A percentile compares a stretch with the other conserved stretches of the same genome.
Conservation (phyloP, 30 jellyfish, hydroid and myxozoan genomes). For the Hydra vulgaris region DNA sequence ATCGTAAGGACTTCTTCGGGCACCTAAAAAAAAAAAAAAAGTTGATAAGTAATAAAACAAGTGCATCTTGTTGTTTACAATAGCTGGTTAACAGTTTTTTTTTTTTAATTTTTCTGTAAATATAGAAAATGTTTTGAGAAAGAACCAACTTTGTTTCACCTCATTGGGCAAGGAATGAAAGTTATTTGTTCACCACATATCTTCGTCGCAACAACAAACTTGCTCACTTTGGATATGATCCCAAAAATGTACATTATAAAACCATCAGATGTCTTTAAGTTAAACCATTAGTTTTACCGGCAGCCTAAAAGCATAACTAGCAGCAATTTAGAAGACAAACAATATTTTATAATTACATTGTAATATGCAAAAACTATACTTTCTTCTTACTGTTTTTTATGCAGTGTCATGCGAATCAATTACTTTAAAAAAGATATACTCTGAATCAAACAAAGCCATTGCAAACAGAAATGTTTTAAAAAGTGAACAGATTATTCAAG, state of each 20-base stretch:
- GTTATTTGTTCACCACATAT: neutral
- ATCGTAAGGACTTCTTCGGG: too few species aligned
- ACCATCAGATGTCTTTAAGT: neutral
- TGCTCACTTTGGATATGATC: neutral
- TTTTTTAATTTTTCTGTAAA: neutral
- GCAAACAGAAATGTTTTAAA: neutral
- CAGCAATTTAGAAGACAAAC: too few species aligned
- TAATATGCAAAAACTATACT: neutral
- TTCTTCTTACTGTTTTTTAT: too few species aligned
- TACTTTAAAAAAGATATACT: neutral
- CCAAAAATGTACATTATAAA: neutral
- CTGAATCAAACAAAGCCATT: neutral
- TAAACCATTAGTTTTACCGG: neutral
- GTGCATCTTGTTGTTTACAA: too few species aligned
- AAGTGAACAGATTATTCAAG: neutral
- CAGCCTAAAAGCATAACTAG: neutral
- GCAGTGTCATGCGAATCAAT: neutral
- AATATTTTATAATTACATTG: too few species aligned
- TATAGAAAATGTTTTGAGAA: neutral
- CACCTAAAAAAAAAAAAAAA: too few species aligned
- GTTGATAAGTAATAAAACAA: too few species aligned
- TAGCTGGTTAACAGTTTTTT: too few species aligned
- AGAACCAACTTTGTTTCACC: neutral
- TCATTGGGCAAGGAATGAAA: neutral
- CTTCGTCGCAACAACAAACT: neutral